Percentiles rank a stretch among this genome's conserved stretches.
Conservation (phyloP, 2,113 vertebrate genomes). For the Archocentrus centrarchus region DNA sequence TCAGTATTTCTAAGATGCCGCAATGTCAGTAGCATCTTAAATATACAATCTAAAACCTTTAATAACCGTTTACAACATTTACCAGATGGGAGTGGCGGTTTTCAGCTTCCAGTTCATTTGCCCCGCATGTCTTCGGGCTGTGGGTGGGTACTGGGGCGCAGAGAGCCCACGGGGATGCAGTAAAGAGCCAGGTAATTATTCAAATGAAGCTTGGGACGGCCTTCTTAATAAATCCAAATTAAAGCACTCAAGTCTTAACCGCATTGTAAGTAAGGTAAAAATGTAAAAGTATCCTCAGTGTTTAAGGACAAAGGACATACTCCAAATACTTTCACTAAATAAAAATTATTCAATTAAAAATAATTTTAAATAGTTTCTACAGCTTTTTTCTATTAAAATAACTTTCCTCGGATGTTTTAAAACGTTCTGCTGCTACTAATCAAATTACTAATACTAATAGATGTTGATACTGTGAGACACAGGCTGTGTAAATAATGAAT, state of each 20-base stretch:
- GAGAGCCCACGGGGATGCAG: not conserved
- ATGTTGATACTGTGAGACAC: not conserved
- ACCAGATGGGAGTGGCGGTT: constrained; percentile 8
- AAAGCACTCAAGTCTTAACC: not conserved
- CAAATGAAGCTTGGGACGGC: not conserved
- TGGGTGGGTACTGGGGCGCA: not conserved
- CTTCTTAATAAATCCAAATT: not conserved
- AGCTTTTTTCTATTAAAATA: not conserved
- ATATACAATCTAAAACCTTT: too few relatives aligned
- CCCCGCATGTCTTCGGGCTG: not conserved
- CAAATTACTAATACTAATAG: not conserved
- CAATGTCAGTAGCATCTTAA: not conserved
- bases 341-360: not conserved
- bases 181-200: constrained; percentile 1
- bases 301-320: not conserved
- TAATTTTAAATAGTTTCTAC: not conserved
- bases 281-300: not conserved
- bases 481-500: not conserved
- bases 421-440: not conserved
- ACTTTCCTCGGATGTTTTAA: not conserved
- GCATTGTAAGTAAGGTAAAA: not conserved
- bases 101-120: not conserved
- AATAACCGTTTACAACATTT: not conserved
- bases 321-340: not conserved
- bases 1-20: not conserved